These are phyloP conservation scores for Chromis chromis DNA, from an alignment of 2,797 vertebrate genomes.

Conservation along the genomic window DNA sequence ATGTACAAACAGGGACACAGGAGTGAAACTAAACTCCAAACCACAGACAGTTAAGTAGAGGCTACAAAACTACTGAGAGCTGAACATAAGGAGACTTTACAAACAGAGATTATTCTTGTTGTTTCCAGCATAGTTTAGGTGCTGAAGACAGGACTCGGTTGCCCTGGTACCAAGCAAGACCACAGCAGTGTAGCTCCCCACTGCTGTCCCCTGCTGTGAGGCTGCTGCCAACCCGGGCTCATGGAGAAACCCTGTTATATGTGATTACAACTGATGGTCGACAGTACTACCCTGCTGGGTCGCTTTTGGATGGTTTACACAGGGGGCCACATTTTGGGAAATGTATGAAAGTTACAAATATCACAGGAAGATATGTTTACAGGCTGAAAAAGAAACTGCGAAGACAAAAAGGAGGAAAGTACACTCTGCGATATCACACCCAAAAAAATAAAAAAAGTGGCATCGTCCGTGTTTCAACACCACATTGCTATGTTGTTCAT, in stretches of 20 bases:
- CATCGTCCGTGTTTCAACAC: not conserved
- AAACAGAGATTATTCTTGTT: not conserved
- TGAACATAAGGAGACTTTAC: no score
- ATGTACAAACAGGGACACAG: not conserved
- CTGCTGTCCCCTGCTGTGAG: not conserved
- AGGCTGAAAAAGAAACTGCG: not conserved
- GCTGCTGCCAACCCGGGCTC: not conserved
- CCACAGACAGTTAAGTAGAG: no score
- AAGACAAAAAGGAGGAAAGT: not conserved
- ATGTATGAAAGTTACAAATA: not conserved
- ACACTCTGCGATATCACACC: not conserved
- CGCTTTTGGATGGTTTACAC: not conserved
- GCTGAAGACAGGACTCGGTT: not conserved
- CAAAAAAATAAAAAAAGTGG: not conserved
- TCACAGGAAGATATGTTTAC: not conserved
- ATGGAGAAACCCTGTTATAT: not conserved
- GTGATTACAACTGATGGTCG: slow-evolving; percentile 13
- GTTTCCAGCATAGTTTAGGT: not conserved
- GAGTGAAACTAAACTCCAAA: not conserved
- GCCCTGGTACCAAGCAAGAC: not conserved
- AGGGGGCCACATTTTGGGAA: not conserved
- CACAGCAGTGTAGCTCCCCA: not conserved
- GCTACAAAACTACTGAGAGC: no score
- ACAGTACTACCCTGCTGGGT: not conserved
- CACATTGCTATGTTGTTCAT: not conserved